Base-by-base conservation (phyloP, 30 jellyfish, hydroid and myxozoan genomes). In the Hydractinia symbiolongicarpus region DNA sequence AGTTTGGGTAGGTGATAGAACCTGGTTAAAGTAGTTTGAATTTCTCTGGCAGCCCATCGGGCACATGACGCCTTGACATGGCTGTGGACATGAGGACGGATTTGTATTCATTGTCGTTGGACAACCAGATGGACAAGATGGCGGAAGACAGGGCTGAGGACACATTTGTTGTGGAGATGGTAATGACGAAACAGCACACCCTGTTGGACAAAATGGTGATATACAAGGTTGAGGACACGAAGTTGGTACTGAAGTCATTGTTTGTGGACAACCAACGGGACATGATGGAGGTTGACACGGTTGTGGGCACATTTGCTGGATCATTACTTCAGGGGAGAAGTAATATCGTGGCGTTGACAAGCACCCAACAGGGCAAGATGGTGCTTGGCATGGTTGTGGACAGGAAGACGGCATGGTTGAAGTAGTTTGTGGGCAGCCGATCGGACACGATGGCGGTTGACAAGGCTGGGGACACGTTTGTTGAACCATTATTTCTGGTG, bases 1-100 rank as follows among this genome's bases (percentile, higher is more conserved):
- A 64, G 52, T 64, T n/a, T n/a, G 19, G n/a, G 86, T 84, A 7
- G 60, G 93, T 21, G 97, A 93, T 56, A 95, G 85, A 77, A 76
- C 55, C 10, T 77, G 54, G 5, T 83, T 83, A 50, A 40, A 21
- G 54, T 5, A 14, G 51, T 61, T 79, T 61, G 16, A 61, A 50
- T 64, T 57, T 7, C n/a, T 7, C 16, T 67, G 83, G 73, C 87
- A 79, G 17, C 79, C 73, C 7, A 40, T 10, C 15, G 87, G 87
- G 54, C 87, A 79, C 14, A 61, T 21, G 67, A 83, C 84, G 30
- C 71, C 84, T 16, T 49, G 71, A 79, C 87, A 79, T 61, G 87
- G 87, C 44, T 79, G 87, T 16, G 87, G 87, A 50, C 87, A 79
- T 5, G 52, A 19, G 30, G 80, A 30, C 44, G 44, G 44, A 30